phyloP scores from a whole-genome alignment of 2,113 vertebrate genomes.

The Colossoma macropomum region DNA sequence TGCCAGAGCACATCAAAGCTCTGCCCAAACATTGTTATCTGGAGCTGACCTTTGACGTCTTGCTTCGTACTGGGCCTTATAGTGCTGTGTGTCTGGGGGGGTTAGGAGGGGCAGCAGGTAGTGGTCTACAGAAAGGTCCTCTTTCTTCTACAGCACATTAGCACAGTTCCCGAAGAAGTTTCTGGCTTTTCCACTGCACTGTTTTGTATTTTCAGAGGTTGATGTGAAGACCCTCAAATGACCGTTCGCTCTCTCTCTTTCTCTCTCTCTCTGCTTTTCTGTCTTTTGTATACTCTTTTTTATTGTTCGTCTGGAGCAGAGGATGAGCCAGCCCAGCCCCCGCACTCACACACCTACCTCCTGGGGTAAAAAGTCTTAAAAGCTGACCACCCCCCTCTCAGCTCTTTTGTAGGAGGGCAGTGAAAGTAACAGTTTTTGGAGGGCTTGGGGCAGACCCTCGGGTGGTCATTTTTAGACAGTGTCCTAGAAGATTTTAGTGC shows the following conservation, averaged over 20 bases:
- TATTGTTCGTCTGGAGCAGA: constrained; percentile 46
- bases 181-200: too few relatives aligned
- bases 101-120: constrained; percentile 1
- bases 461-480: neutral
- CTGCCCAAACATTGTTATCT: constrained; percentile 74
- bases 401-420: constrained; percentile 38
- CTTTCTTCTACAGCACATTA: constrained; percentile 12
- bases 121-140: neutral
- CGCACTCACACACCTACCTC: constrained; percentile 19
- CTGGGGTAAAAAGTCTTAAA: constrained; percentile 42
- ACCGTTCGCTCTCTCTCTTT: too few relatives aligned
- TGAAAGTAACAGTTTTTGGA: constrained; percentile 42
- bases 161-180: too few relatives aligned
- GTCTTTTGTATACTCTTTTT: constrained; percentile 31
- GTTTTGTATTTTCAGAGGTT: too few relatives aligned
- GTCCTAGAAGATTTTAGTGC: neutral
- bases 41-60: constrained; percentile 54
- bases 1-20: constrained; percentile 82
- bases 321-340: constrained; percentile 47
- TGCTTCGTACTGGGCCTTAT: constrained; percentile 9
- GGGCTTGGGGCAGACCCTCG: neutral
- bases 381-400: constrained; percentile 27
- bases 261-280: neutral
- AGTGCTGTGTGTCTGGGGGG: neutral
- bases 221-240: too few relatives aligned